phyloP scores from a whole-genome alignment of 2,113 vertebrate genomes.

The Hippocampus abdominalis region DNA sequence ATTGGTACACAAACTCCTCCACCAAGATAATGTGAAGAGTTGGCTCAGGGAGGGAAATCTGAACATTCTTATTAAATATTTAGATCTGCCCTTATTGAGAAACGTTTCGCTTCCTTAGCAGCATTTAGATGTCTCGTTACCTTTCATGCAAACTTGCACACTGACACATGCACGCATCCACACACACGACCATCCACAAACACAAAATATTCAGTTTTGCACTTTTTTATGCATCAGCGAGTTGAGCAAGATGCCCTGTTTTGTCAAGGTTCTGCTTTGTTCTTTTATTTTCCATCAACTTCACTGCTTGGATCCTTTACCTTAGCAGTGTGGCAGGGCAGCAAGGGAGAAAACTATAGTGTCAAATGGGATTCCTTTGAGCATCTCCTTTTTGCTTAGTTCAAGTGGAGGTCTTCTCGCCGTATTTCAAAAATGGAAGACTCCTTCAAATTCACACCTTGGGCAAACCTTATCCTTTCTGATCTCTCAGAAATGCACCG shows the following conservation, averaged over 20 bases:
- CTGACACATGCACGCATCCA: too few species aligned
- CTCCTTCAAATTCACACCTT: constrained; percentile 65
- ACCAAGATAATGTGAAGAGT: too few species aligned
- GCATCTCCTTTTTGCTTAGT: constrained; percentile 49
- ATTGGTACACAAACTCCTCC: too few species aligned
- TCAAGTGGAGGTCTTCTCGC: constrained; percentile 72
- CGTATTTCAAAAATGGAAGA: constrained; percentile 55
- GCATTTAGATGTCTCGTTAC: not conserved
- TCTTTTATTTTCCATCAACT: constrained; percentile 48
- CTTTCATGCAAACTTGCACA: not conserved
- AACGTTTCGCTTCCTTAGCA: not conserved
- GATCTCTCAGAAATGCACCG: constrained; percentile 56
- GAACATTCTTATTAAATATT: too few species aligned
- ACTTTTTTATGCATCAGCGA: constrained; percentile 27
- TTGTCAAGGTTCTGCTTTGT: constrained; percentile 33
- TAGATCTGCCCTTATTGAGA: not conserved
- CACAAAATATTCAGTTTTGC: constrained; percentile 59
- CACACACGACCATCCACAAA: too few species aligned
- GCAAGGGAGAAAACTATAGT: constrained; percentile 49
- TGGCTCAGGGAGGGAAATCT: too few species aligned
- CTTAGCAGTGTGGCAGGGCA: constrained; percentile 48
- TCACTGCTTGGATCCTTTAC: constrained; percentile 48
- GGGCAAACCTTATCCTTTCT: constrained; percentile 68
- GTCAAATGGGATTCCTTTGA: constrained; percentile 70
- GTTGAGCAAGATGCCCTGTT: constrained; percentile 34